Conservation (phyloP, 2,888 invertebrate genomes). For the Magallana nippona region DNA sequence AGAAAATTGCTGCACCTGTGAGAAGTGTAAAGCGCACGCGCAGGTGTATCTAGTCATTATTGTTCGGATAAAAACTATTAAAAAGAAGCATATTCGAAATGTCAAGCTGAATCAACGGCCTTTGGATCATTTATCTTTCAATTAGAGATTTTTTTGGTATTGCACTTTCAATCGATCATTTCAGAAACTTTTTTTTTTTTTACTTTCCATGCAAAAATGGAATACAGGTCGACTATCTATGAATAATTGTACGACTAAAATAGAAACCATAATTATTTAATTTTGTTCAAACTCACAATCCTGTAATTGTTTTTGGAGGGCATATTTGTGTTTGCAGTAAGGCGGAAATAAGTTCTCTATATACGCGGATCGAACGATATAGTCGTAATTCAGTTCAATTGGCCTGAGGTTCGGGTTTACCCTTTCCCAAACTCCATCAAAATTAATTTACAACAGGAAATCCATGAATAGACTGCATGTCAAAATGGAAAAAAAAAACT, state of each 20-base stretch:
- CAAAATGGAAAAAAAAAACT: background rate
- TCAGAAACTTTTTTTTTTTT: no score
- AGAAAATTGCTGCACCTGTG: no score
- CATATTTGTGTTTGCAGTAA: background rate
- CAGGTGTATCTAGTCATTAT: no score
- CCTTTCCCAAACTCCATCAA: background rate
- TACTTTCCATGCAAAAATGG: no score
- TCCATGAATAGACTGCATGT: background rate
- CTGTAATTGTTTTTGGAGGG: conserved; percentile 30
- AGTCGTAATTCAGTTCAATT: background rate
- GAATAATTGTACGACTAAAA: conserved; percentile 1
- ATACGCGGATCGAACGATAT: background rate
- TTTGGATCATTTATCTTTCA: no score
- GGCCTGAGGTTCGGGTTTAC: background rate
- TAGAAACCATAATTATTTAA: background rate
- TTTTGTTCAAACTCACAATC: background rate
- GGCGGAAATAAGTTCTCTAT: background rate
- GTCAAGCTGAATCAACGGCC: no score
- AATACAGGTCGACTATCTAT: background rate
- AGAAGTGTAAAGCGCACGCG: no score
- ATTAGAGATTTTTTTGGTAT: no score
- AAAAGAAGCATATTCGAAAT: no score
- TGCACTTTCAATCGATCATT: no score
- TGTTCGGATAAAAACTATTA: no score
- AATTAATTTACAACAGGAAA: background rate